Percentiles rank a stretch among this genome's conserved stretches.
Conservation (phyloP, 2,888 invertebrate species). For the Drosophila prostipennis region DNA sequence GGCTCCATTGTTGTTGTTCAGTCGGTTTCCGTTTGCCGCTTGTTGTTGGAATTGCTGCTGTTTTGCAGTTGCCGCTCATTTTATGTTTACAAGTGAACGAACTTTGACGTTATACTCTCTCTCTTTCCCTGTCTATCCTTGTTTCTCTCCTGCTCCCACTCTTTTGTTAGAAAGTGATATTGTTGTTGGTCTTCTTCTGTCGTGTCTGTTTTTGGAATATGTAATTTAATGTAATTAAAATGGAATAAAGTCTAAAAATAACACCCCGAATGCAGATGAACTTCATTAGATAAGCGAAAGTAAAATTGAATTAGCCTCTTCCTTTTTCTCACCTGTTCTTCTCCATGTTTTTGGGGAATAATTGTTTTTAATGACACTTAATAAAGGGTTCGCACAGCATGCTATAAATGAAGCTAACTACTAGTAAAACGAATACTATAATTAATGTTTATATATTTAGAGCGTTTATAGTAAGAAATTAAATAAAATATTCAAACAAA, state of each 20-base stretch:
- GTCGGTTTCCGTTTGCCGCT: conserved; percentile 42
- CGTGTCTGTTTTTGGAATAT: conserved; percentile 51
- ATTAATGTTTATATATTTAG: not conserved
- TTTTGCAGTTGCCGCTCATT: conserved; percentile 56
- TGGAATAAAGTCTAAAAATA: conserved; percentile 48
- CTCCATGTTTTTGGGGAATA: conserved; percentile 11
- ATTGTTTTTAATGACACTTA: conserved; percentile 37
- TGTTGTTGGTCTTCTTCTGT: conserved; percentile 34
- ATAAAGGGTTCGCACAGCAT: conserved; percentile 16
- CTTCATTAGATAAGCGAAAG: conserved; percentile 55
- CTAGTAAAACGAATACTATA: not conserved
- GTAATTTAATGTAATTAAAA: conserved; percentile 70
- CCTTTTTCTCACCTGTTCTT: conserved; percentile 8
- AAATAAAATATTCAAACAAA: too few species aligned
- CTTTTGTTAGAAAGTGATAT: conserved; percentile 62
- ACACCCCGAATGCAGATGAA: conserved; percentile 34
- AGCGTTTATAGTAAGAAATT: too few species aligned
- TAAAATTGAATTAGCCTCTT: conserved; percentile 55
- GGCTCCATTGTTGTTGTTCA: conserved; percentile 63
- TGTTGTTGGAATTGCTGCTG: conserved; percentile 27
- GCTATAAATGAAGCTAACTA: not conserved
- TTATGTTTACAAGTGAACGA: conserved; percentile 76
- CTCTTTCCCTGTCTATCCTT: conserved; percentile 3
- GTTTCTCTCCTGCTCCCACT: conserved; percentile 1
- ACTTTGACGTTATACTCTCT: conserved; percentile 62